Base-by-base conservation (phyloP, 2,113 vertebrate species). In the Ciconia stormi region DNA sequence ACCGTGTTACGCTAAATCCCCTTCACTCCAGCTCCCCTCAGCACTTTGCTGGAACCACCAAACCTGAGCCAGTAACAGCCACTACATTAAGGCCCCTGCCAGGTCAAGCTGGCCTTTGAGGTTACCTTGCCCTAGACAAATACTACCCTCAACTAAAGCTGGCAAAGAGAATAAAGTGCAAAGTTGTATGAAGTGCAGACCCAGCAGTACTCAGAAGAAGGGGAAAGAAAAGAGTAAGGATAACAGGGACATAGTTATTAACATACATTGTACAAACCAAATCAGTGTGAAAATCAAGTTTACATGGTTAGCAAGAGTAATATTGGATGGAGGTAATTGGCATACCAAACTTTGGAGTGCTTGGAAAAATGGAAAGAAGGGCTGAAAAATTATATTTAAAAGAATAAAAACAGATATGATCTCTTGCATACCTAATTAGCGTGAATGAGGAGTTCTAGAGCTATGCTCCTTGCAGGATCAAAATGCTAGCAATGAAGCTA, bases 261-360 rank as follows among this genome's bases (percentile, higher is more conserved):
- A 42, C 7, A 19, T 13, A 29, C 32, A 84, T 46, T 89, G 76
- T 55, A 78, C 26, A 78, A 93, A 93, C 12, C 30, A 67, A 89
- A 74, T 55, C 63, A 74, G 59, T 36, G 42, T 55, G 69, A 91
- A 96, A 95, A 95, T 89, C 83, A 70, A 89, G 83, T 89, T 93
- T 89, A 78, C 26, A 26, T 13, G 5, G 52, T 58, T 81, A 86
- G 38, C 36, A 71, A 59, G 30, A 80, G 32, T 21, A 77, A 73
- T 66, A 89, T 2, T 76, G 70, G 36, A 52, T 29, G 56, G 38
- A 93, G 65, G 36, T 40, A 82, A 85, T 1, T 21, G 49, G 44
- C 18, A 34, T 63, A 69, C 56, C 66, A 71, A 55, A 82, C 36
- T 72, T 71, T 1, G 2, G 63, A 89, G 42, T 29, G 27, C 22